Percentiles rank a stretch among this genome's conserved stretches.
Evolutionary conservation across 2,797 vertebrate species (phyloP).

Genomic region (Hapalemur alaotrensis): DNA sequence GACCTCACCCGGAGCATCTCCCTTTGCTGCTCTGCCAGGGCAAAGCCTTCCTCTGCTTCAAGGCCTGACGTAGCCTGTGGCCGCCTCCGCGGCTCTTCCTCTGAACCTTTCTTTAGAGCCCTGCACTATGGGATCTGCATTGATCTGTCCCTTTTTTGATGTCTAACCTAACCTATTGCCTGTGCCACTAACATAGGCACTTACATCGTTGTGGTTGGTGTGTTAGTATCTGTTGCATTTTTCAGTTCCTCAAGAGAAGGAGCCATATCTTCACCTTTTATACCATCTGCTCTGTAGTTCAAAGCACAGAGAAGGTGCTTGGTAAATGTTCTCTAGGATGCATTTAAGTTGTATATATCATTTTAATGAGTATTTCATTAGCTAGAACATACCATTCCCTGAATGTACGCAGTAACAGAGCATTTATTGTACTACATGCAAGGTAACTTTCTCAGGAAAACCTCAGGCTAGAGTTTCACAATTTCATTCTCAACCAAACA

Average conservation of each 20-base stretch:
- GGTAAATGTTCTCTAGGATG: not conserved
- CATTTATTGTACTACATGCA: not conserved
- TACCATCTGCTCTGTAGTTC: not conserved
- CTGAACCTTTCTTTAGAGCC: not conserved
- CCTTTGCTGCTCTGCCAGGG: not conserved
- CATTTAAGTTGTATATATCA: not conserved
- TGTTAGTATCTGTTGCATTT: not conserved
- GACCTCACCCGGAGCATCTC: not conserved
- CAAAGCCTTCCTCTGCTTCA: not conserved
- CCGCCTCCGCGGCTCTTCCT: not conserved
- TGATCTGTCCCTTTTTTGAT: not conserved
- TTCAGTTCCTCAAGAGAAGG: not conserved
- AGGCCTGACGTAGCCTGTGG: not conserved
- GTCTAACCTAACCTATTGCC: not conserved
- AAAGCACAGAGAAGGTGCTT: not conserved
- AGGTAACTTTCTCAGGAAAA: not conserved
- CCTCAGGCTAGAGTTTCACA: not conserved
- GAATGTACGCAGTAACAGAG: not conserved
- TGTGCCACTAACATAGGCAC: not conserved
- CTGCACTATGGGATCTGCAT: not conserved
- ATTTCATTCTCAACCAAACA: not conserved
- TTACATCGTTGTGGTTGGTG: not conserved
- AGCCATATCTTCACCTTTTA: not conserved
- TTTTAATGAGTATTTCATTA: not conserved
- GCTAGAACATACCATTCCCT: not conserved